phyloP scores from a whole-genome alignment of 2,113 vertebrate genomes.

The Poeciliopsis occidentalis region DNA sequence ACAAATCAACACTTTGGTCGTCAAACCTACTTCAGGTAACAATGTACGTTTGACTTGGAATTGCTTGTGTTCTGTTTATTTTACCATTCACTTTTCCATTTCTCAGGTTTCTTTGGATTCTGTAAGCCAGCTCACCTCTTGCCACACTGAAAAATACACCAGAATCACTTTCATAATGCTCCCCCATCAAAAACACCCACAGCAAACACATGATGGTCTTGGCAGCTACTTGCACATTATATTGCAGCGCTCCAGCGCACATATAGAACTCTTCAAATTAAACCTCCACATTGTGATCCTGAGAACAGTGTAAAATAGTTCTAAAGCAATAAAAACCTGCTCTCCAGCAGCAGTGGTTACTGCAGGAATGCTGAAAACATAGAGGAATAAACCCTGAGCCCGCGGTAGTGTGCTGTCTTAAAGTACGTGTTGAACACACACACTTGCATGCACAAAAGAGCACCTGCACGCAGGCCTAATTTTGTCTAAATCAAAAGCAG shows the following conservation, averaged over 20 bases:
- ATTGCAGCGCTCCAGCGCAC: not conserved
- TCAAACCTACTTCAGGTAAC: not conserved
- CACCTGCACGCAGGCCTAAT: slow-evolving; percentile 44
- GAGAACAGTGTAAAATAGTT: slow-evolving; percentile 25
- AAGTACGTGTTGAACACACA: not conserved
- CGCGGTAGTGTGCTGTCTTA: not conserved
- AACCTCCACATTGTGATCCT: slow-evolving; percentile 5
- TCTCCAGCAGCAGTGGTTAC: slow-evolving; percentile 33
- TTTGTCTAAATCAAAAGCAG: slow-evolving; percentile 68
- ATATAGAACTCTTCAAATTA: not conserved
- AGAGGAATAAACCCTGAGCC: slow-evolving; percentile 7
- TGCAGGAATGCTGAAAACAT: slow-evolving; percentile 40
- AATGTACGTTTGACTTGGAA: not conserved
- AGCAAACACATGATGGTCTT: not conserved
- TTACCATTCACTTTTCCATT: not conserved
- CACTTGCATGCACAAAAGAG: not conserved
- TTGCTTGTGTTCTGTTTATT: not conserved
- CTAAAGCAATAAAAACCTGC: slow-evolving; percentile 18
- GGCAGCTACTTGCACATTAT: not conserved
- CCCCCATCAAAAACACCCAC: not conserved
- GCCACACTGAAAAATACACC: not conserved
- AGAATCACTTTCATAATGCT: not conserved
- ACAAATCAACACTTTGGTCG: not conserved
- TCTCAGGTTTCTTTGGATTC: not conserved
- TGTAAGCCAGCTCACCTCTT: not conserved